Conservation (phyloP, 2,888 invertebrate species). For the Apoderus coryli region DNA sequence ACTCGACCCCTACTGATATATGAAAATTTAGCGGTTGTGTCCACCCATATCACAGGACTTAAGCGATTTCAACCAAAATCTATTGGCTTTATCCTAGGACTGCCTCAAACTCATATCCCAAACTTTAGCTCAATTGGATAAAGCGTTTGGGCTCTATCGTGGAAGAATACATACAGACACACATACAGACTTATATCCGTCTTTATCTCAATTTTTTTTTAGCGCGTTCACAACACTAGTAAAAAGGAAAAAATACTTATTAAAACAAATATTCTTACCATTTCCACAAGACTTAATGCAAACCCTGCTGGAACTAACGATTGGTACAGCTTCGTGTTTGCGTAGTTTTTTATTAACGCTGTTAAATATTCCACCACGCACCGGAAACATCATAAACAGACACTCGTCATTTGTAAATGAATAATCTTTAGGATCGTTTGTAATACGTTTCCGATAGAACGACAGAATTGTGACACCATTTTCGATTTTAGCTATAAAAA, state of each 20-base stretch:
- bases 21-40: no score
- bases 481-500: conserved; percentile 36
- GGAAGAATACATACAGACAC: no score
- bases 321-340: conserved; percentile 61
- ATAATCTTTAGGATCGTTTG: conserved; percentile 58
- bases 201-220: no score
- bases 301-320: conserved; percentile 57
- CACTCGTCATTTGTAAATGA: conserved; percentile 72
- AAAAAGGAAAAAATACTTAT: not conserved
- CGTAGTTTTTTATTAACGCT: conserved; percentile 72
- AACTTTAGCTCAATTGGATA: no score
- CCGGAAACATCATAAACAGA: conserved; percentile 75
- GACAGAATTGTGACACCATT: conserved; percentile 66
- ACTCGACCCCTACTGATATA: no score
- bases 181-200: no score
- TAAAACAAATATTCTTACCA: conserved; percentile 35
- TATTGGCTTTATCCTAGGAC: no score
- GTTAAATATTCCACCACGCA: conserved; percentile 69
- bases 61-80: no score
- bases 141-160: no score
- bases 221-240: no score
- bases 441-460: conserved; percentile 63
- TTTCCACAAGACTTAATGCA: conserved; percentile 74
- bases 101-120: no score
- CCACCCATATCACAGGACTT: no score